phyloP scores from a whole-genome alignment of 2,888 invertebrate species.

The Athetis lepigone region DNA sequence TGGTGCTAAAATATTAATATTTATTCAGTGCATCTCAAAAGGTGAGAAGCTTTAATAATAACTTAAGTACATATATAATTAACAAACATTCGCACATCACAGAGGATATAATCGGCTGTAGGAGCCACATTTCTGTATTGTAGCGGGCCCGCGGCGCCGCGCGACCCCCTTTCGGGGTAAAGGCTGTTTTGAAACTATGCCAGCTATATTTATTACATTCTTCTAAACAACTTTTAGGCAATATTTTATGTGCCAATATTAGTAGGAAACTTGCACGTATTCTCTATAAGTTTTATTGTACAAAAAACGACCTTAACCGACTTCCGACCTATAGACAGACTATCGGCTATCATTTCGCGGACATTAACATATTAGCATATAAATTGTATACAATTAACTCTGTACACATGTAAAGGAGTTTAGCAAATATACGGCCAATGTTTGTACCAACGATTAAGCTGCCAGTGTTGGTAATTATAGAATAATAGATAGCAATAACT shows the following conservation, averaged over 20 bases:
- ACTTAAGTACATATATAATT: constrained; percentile 18
- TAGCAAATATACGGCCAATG: constrained; percentile 52
- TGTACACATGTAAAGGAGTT: constrained; percentile 58
- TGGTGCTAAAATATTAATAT: too few species aligned
- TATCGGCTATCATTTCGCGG: constrained; percentile 69
- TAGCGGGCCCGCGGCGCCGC: constrained; percentile 31
- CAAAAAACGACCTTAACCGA: constrained; percentile 69
- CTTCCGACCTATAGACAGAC: constrained; percentile 54
- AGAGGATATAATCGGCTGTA: constrained; percentile 16
- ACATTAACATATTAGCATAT: constrained; percentile 70
- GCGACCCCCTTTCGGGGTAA: constrained; percentile 39
- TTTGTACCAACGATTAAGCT: constrained; percentile 45
- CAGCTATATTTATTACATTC: constrained; percentile 54
- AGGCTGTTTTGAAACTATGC: constrained; percentile 59
- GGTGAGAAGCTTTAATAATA: constrained; percentile 4
- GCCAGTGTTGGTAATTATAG: constrained; percentile 40
- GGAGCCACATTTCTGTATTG: constrained; percentile 5
- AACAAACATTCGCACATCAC: constrained; percentile 16
- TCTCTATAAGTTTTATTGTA: constrained; percentile 44
- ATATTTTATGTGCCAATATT: constrained; percentile 62
- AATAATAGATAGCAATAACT: constrained; percentile 35
- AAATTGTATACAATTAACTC: constrained; percentile 70
- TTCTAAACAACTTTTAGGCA: constrained; percentile 55
- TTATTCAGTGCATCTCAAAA: not conserved
- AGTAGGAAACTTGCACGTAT: constrained; percentile 46